Base-by-base conservation (phyloP, 1,140 invertebrate genomes). In the Agrilus planipennis region DNA sequence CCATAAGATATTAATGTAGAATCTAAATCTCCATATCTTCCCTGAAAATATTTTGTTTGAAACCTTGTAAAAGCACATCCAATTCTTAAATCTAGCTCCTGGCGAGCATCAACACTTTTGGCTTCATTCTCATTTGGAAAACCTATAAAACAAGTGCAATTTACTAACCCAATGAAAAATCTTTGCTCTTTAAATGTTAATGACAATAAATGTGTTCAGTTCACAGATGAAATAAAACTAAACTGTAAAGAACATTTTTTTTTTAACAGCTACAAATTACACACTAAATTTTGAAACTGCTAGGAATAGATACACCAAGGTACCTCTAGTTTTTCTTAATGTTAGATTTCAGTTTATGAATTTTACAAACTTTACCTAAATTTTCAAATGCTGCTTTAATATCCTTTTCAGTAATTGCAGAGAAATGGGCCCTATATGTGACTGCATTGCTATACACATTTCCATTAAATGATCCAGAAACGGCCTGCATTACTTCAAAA, bases 41-140 rank as follows among this genome's bases (percentile, higher is more conserved):
- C 89, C 84, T 83, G 53, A 36, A 72, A 68, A 68, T 90, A 98
- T 68, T 91, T 91, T 0, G 95, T 99, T 69, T 99, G 95, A 60
- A 85, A 99, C 44, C 96, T 71, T 3, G 95, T 99, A 61, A 99
- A 99, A 14, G 94, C 92, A 72, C 96, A 99, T 12, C 96, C 96
- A 60, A 99, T 96, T 49, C 95, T 72, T 31, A 99, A 67, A 75
- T 99, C 96, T 2, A 99, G 62, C 62, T 99, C 96, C 65, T 99
- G 94, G 17, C 96, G 68, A 1, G 94, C 95, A 70, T 99, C 95
- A 0, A 99, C 96, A 54, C 91, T 95, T 51, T 81, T 75, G 1
- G 96, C 86, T 67, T 99, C 92, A 69, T 98, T 96, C 67, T 96
- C 85, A 69, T 99, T 97, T 1, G 96, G 96, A 52, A 78, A 73